Percentiles rank a stretch among this genome's conserved stretches.
Evolutionary conservation across 2,113 vertebrate species (phyloP).

Genomic region (Pelodiscus sinensis): DNA sequence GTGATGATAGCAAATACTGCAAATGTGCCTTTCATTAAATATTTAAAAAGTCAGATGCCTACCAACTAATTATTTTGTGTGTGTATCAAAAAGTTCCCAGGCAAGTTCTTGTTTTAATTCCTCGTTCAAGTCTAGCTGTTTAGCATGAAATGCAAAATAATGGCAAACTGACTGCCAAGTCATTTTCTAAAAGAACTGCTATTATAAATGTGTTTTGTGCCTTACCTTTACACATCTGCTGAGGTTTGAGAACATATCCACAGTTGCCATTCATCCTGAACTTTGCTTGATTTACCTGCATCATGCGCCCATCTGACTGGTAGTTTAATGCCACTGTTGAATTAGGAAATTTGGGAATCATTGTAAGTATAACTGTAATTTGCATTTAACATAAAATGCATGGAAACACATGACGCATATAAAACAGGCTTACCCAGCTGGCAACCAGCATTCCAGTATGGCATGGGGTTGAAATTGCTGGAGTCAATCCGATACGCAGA

Average conservation of each 20-base stretch:
- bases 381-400: neutral
- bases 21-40: neutral
- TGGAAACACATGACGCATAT: fast-evolving
- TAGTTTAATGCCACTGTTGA: constrained; percentile 95
- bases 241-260: constrained; percentile 96
- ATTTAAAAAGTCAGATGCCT: neutral
- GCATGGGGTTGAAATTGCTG: constrained; percentile 96
- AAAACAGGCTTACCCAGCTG: constrained; percentile 86
- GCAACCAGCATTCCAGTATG: constrained; percentile 96
- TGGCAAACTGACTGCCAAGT: neutral
- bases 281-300: constrained; percentile 97
- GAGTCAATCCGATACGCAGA: constrained; percentile 98
- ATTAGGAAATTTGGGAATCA: constrained; percentile 8
- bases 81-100: neutral
- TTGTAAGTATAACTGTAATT: neutral
- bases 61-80: neutral
- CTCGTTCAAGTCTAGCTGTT: neutral
- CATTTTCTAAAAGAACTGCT: neutral
- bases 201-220: neutral
- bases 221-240: constrained; percentile 96
- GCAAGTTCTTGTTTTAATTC: neutral
- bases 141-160: neutral
- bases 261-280: constrained; percentile 94
- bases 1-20: neutral
- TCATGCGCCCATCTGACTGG: constrained; percentile 96